Percentiles rank a stretch among this genome's conserved stretches.
phyloP scores from a whole-genome alignment of 2,113 vertebrate genomes.

The Apistogramma diplotaenia region DNA sequence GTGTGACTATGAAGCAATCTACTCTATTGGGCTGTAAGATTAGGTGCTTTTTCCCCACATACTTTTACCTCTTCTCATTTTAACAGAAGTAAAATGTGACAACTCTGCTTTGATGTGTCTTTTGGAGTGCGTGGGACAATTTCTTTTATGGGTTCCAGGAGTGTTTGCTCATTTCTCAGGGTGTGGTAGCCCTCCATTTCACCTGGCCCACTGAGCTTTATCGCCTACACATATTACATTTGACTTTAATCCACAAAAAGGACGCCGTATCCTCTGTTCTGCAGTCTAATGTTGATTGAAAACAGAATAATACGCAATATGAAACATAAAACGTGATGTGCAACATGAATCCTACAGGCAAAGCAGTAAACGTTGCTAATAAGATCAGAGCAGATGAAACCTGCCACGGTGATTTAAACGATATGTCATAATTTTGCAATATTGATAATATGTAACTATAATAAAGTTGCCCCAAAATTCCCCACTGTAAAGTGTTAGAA shows the following conservation, averaged over 20 bases:
- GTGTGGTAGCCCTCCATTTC: slow-evolving; percentile 4
- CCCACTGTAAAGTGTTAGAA: neutral
- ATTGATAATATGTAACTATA: neutral
- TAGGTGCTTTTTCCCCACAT: slow-evolving; percentile 8
- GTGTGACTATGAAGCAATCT: slow-evolving; percentile 27
- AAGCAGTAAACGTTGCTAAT: neutral
- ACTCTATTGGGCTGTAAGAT: slow-evolving; percentile 23
- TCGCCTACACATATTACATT: slow-evolving; percentile 15
- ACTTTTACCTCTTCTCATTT: slow-evolving; percentile 12
- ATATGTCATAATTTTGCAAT: neutral
- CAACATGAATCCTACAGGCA: neutral
- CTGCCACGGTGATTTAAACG: neutral
- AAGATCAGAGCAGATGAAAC: neutral
- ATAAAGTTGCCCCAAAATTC: neutral
- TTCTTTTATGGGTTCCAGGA: neutral
- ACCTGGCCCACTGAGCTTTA: slow-evolving; percentile 31
- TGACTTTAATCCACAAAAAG: slow-evolving; percentile 3
- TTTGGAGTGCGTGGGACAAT: neutral
- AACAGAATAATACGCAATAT: neutral
- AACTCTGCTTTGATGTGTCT: neutral
- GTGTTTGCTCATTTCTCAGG: neutral
- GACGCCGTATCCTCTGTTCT: neutral
- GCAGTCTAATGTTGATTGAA: neutral
- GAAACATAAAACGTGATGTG: neutral
- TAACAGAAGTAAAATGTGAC: neutral